Base-by-base conservation (phyloP, 2,797 vertebrate species). In the Agapornis canus region DNA sequence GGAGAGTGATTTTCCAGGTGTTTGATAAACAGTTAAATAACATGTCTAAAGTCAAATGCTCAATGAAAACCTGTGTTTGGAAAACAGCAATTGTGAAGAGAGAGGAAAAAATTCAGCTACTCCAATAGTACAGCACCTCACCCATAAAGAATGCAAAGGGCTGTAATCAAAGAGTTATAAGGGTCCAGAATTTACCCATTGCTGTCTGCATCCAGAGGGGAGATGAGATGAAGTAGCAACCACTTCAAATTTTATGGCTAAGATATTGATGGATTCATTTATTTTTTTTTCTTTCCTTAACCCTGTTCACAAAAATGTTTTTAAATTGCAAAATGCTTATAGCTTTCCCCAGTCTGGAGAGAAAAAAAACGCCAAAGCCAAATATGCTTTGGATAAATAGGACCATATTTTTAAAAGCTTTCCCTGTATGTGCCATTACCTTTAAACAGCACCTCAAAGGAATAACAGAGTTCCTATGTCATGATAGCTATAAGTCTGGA, bases 1-100 rank as follows among this genome's bases (percentile, higher is more conserved):
- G 86, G 21, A 86, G 43, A 96, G 87, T 57, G 84, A 82, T 95
- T 96, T 97, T 96, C 92, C 95, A 97, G 93, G 86, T 97, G 78
- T 96, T 87, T 91, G 94, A 96, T 91, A 97, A 95, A 79, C 70
- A 72, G 47, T 96, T 94, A 95, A 85, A 90, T 93, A 82, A 92
- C 65, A 40, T 5, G 12, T 49, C 66, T 93, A 26, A 86, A 92
- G 57, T 90, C 57, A 81, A 95, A 91, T 39, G 82, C 48, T 92
- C 73, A 92, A 25, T 43, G 80, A 94, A 96, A 94, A 61, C 17
- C 11, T 23, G 69, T 92, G 26, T 84, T 91, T 1, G 43, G 70
- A 86, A 92, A 94, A 72, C 63, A 95, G 86, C 73, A 93, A 88
- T 57, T 91, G 76, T 61, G 66, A 76, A 57, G 22, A 42, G 20